Evolutionary conservation across 2,888 invertebrate genomes (phyloP), one percentile per base, ranked within the genome.

Genomic region (Oscheius myriophilus): DNA sequence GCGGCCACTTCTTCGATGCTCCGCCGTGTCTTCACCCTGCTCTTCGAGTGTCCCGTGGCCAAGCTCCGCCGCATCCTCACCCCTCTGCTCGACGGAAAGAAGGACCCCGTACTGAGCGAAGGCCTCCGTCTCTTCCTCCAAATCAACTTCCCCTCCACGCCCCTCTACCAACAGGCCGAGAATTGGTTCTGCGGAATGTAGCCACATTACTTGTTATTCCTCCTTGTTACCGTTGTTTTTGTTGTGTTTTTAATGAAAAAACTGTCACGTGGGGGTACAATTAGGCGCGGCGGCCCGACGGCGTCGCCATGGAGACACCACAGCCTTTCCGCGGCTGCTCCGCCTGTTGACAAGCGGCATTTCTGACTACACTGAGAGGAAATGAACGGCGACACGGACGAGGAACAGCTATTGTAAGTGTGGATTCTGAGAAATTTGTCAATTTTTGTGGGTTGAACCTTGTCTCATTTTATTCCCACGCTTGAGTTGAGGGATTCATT

Each of bases 21-120:
- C 59, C 73, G 71, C 46, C 64, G 67, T 23, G 39, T 77, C 33
- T 79, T 79, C 69, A n/a, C 63, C 23, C 63, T 54, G 11, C 58
- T 79, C 16, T 59, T 9, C 11, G 53, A 59, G 4, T 54, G 54
- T 43, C 59, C 59, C 3, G 18, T 42, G 23, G 25, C 14, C n/a
- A 53, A 61, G 21, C 54, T 67, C 18, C 42, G 39, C 16, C 52
- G 55, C n/a, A 59, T 67, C 25, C 61, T 61, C 46, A 39, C 12
- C 3, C 67, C 70, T 0, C 54, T 65, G 23, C 26, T 65, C 14
- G 49, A 65, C 25, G 33, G 21, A 23, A 65, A 65, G 43, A 65
- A 55, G 46, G 57, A 54, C 45, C 23, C 65, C 1, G 23, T 45
- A 4, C 54, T 65, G 21, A 39, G 55, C 6, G 65, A 65, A 21